Percentiles rank a stretch among this genome's conserved stretches.
phyloP scores from a whole-genome alignment of 1,140 invertebrate species.

The Zaprionus camerounensis region DNA sequence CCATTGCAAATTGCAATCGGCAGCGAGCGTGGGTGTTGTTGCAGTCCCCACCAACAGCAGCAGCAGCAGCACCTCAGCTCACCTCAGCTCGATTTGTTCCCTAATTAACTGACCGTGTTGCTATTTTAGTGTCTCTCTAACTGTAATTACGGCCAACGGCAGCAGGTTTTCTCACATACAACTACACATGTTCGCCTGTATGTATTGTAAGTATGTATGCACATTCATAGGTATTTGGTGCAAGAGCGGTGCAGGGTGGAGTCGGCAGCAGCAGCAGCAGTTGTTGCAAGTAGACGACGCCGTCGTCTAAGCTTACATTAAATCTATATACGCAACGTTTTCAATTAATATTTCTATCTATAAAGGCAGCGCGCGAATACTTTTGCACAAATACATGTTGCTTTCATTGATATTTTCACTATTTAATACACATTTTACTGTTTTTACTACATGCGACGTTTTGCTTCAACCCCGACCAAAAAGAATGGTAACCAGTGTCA shows the following conservation, averaged over 20 bases:
- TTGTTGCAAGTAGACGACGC: conserved; percentile 36
- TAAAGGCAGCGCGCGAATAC: conserved; percentile 22
- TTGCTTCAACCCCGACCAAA: conserved; percentile 63
- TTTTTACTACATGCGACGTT: conserved; percentile 50
- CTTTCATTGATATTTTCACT: conserved; percentile 54
- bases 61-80: neutral
- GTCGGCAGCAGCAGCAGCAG: conserved; percentile 21
- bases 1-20: conserved; percentile 68
- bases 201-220: conserved; percentile 20
- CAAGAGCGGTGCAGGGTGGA: conserved; percentile 50
- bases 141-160: conserved; percentile 65
- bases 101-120: conserved; percentile 65
- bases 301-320: conserved; percentile 26
- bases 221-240: conserved; percentile 51
- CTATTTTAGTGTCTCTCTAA: conserved; percentile 72
- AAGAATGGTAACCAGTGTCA: conserved; percentile 42
- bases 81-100: conserved; percentile 29
- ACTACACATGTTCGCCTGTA: conserved; percentile 36
- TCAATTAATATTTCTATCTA: conserved; percentile 23
- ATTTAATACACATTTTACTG: conserved; percentile 65
- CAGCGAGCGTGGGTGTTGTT: conserved; percentile 43
- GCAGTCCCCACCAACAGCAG: conserved; percentile 8
- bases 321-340: conserved; percentile 3
- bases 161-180: conserved; percentile 71
- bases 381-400: conserved; percentile 12